Evolutionary conservation across 1,140 invertebrate species (phyloP), one percentile per base, ranked within the genome.

Genomic region (Pissodes strobi): DNA sequence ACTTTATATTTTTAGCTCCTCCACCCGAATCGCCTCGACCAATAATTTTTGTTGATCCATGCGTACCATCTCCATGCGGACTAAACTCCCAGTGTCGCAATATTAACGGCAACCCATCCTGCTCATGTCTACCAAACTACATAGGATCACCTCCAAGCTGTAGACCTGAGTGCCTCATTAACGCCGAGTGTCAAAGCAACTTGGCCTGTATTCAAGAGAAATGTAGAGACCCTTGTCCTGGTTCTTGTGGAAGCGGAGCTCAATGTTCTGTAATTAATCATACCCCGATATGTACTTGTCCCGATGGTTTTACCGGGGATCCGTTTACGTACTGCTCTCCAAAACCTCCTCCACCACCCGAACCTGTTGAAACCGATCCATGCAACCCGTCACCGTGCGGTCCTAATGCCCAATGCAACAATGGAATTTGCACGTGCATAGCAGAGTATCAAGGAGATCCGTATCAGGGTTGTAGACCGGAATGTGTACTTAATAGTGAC

Each of bases 81-180:
- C 80, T 82, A 17, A 88, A 89, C 74, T 83, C 88, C 12, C 79
- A 86, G 70, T 91, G 90, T 73, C 79, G 83, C 63, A 81, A 86
- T 25, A 79, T 85, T 39, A 82, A 82, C 22, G 84, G 81, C 49
- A 77, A 78, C 22, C 82, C 86, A 15, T 85, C 85, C 12, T 90
- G 87, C 73, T 83, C 83, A 4, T 92, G 89, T 75, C 70, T 83
- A 23, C 69, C 76, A 9, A 83, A 80, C 55, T 89, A 84, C 64
- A 84, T 87, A 37, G 90, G 90, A 37, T 84, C 84, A 68, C 88
- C 89, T 30, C 87, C 87, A 18, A 85, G 85, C 67, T 90, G 88
- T 71, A 79, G 86, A 71, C 87, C 88, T 5, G 87, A 90, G 78
- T 90, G 85, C 76, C 83, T 79, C 34, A 86, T 85, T 43, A 88